Evolutionary conservation across 1,140 invertebrate genomes (phyloP).

Genomic region (Pogonognathellus flavescens): DNA sequence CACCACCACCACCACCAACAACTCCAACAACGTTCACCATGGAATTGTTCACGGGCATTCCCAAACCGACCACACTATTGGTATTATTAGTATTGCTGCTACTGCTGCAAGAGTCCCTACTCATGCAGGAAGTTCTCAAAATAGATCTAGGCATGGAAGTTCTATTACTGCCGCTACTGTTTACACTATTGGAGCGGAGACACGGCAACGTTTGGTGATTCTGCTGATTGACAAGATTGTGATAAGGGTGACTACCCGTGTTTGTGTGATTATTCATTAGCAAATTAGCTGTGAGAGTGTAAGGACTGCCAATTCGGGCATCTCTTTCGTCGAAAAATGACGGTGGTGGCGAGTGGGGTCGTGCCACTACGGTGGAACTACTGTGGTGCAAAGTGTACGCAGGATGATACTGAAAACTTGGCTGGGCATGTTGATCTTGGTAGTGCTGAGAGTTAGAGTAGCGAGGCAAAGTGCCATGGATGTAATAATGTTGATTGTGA

Average conservation of each 20-base stretch:
- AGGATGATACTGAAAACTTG: slow-evolving; percentile 21
- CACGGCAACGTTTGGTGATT: slow-evolving; percentile 30
- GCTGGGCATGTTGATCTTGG: slow-evolving; percentile 31
- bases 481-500: slow-evolving; percentile 43
- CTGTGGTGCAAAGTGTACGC: not conserved
- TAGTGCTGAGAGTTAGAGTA: slow-evolving; percentile 9
- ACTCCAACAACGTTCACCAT: not conserved
- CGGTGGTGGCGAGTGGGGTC: slow-evolving; percentile 27
- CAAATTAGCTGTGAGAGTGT: slow-evolving; percentile 42
- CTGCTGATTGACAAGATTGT: slow-evolving; percentile 42
- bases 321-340: not conserved
- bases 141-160: slow-evolving; percentile 32
- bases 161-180: slow-evolving; percentile 13
- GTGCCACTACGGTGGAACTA: not conserved
- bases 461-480: slow-evolving; percentile 42
- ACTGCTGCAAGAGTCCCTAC: slow-evolving; percentile 16
- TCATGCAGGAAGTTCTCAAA: slow-evolving; percentile 17
- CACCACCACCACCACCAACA: no score
- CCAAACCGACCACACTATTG: not conserved
- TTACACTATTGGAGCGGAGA: slow-evolving; percentile 9
- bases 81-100: not conserved
- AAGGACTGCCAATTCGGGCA: not conserved
- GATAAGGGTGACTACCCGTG: slow-evolving; percentile 10
- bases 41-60: not conserved
- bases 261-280: slow-evolving; percentile 34